Evolutionary conservation across 92 coral and sea anemone genomes (phyloP).

Genomic region (Meandrina meandrites): DNA sequence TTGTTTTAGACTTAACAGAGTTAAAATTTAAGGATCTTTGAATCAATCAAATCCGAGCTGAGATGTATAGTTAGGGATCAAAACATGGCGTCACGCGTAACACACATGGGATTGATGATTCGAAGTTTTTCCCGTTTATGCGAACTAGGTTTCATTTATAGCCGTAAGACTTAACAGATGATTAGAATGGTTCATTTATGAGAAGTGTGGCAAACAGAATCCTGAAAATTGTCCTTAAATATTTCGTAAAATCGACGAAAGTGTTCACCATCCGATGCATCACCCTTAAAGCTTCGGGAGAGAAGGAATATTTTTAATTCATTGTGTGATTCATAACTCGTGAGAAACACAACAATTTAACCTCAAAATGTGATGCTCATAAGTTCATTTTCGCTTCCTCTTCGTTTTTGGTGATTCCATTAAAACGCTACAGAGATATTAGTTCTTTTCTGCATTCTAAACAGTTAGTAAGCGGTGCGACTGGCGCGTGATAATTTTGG

Average conservation of each 20-base stretch:
- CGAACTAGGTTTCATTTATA: slow-evolving; percentile 5
- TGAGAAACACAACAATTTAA: slow-evolving; percentile 12
- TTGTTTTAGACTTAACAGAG: slow-evolving; percentile 23
- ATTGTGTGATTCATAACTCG: neutral
- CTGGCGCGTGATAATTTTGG: too few relatives aligned
- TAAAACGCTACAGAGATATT: slow-evolving; percentile 23
- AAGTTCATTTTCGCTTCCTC: slow-evolving; percentile 26
- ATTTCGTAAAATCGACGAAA: slow-evolving; percentile 16
- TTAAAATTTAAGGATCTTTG: slow-evolving; percentile 16
- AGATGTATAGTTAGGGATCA: slow-evolving; percentile 12
- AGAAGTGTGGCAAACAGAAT: slow-evolving; percentile 21
- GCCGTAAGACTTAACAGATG: slow-evolving; percentile 22
- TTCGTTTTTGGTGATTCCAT: slow-evolving; percentile 19
- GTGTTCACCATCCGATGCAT: slow-evolving; percentile 29
- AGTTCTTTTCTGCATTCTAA: slow-evolving; percentile 31
- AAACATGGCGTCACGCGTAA: slow-evolving; percentile 44
- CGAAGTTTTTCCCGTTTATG: neutral
- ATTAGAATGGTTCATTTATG: slow-evolving; percentile 21
- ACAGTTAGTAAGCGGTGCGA: neutral
- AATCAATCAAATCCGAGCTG: slow-evolving; percentile 9
- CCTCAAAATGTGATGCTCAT: slow-evolving; percentile 50
- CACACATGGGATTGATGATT: slow-evolving; percentile 14
- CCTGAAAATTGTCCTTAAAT: slow-evolving; percentile 20
- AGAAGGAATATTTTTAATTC: slow-evolving; percentile 6
- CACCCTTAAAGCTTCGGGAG: slow-evolving; percentile 24